Conservation (phyloP, 2,113 vertebrate species). For the Nannospalax galili region DNA sequence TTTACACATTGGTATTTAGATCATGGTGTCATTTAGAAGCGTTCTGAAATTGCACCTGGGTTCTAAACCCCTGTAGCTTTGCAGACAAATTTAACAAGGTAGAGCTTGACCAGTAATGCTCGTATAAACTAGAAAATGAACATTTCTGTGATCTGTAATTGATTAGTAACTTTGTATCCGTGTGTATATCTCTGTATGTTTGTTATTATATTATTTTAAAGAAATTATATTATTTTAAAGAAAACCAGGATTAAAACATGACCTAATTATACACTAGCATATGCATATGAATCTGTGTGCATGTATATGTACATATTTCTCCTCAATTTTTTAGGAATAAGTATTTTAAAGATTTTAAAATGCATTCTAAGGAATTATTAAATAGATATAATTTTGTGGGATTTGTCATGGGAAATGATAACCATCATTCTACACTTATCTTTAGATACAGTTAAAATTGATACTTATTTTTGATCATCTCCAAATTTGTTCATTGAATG, state of each 20-base stretch:
- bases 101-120: neutral
- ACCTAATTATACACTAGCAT: too few relatives aligned
- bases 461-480: neutral
- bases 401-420: constrained; percentile 36
- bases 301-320: neutral
- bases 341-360: constrained; percentile 27
- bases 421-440: neutral
- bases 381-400: neutral
- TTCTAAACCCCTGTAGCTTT: neutral
- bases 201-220: neutral
- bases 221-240: neutral
- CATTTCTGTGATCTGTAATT: neutral
- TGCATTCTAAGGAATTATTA: neutral
- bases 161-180: neutral
- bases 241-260: neutral
- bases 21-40: neutral
- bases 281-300: neutral
- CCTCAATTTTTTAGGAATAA: neutral
- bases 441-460: constrained; percentile 2
- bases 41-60: neutral
- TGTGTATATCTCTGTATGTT: neutral
- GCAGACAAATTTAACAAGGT: neutral
- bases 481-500: constrained; percentile 1
- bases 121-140: neutral
- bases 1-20: constrained; percentile 10